phyloP scores from a whole-genome alignment of 2,797 vertebrate genomes.

The Xyrichtys novacula region DNA sequence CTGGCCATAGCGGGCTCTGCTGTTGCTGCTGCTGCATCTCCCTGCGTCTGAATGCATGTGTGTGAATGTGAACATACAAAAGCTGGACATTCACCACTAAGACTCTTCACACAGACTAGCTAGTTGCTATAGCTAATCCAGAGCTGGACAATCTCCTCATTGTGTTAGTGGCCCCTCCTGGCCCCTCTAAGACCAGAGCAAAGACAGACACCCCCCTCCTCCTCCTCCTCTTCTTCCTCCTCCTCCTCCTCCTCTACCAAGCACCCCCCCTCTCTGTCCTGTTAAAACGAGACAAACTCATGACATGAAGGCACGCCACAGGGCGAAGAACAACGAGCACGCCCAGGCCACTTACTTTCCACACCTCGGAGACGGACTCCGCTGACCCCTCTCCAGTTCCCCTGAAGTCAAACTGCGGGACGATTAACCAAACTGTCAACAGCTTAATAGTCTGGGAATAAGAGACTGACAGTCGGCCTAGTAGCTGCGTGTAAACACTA shows the following conservation, averaged over 20 bases:
- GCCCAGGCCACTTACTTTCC: constrained; percentile 53
- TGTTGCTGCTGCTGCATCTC: constrained; percentile 80
- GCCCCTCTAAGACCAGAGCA: constrained; percentile 67
- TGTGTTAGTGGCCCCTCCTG: constrained; percentile 57
- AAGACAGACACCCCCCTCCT: constrained; percentile 28
- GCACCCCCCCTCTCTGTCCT: constrained; percentile 14
- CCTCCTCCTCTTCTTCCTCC: neutral
- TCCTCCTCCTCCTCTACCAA: constrained; percentile 4
- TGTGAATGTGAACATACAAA: constrained; percentile 55
- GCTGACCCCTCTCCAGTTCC: constrained; percentile 61
- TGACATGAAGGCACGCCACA: constrained; percentile 37
- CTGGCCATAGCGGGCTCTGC: constrained; percentile 79
- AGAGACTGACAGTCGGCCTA: constrained; percentile 65
- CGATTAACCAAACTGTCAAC: constrained; percentile 79
- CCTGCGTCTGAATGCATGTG: constrained; percentile 76
- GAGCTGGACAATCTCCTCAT: constrained; percentile 73
- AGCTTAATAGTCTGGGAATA: constrained; percentile 76
- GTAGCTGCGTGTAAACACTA: constrained; percentile 62
- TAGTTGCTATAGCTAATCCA: constrained; percentile 41
- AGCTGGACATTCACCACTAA: constrained; percentile 49
- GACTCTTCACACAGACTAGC: constrained; percentile 49
- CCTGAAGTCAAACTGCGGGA: constrained; percentile 71
- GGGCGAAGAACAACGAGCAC: constrained; percentile 32
- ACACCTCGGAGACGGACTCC: constrained; percentile 58
- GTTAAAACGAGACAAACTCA: constrained; percentile 65